Percentiles rank a stretch among this genome's conserved stretches.
Conservation (phyloP, 2,113 vertebrate species). For the Pungitius pungitius region DNA sequence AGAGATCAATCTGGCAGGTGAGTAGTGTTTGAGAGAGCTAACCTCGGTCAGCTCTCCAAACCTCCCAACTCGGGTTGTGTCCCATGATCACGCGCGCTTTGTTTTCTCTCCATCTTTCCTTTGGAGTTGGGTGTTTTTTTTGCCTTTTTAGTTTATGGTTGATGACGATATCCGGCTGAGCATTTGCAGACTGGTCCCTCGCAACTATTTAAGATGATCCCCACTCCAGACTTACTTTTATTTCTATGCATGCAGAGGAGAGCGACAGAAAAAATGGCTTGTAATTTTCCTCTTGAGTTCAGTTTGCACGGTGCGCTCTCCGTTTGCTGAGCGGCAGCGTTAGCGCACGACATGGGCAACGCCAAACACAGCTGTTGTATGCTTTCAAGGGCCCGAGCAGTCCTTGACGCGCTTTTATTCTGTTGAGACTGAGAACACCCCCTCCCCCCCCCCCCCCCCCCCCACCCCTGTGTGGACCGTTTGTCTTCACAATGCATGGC, state of each 20-base stretch:
- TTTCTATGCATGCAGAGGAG: conserved; percentile 32
- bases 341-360: background rate
- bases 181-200: conserved; percentile 13
- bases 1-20: conserved; percentile 87
- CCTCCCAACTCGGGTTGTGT: conserved; percentile 68
- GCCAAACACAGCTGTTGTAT: background rate
- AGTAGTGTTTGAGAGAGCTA: conserved; percentile 79
- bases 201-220: conserved; percentile 5
- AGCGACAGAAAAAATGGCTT: background rate
- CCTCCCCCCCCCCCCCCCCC: background rate
- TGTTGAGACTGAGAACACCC: background rate
- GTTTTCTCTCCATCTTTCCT: conserved; percentile 5
- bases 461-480: conserved; percentile 22
- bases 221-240: background rate
- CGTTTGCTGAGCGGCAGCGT: background rate
- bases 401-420: conserved; percentile 6
- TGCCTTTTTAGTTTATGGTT: background rate
- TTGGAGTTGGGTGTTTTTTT: background rate
- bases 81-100: conserved; percentile 57
- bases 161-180: background rate
- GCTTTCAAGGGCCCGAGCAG: background rate
- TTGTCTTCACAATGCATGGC: conserved; percentile 77
- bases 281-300: background rate
- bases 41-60: conserved; percentile 53
- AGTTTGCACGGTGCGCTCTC: conserved; percentile 44